Base-by-base conservation (phyloP, 1,140 invertebrate species). In the Trichoplusia ni region DNA sequence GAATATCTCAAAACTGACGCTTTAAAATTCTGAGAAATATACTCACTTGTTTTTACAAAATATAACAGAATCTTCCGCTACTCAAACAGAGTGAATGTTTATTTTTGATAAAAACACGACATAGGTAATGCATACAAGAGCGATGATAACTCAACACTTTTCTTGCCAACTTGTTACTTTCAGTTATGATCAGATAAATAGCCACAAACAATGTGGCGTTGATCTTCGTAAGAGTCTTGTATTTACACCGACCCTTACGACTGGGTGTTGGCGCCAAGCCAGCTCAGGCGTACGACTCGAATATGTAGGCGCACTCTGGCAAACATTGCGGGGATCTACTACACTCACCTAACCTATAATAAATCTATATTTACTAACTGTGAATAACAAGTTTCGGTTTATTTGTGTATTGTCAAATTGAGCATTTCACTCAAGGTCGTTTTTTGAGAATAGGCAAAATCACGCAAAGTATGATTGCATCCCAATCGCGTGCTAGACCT, bases 331-430 rank as follows among this genome's bases (percentile, higher is more conserved):
- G 21, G 33, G 33, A 40, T 49, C 51, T 59, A 61, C 51, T 23
- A 61, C 44, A 63, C 35, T 66, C 47, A 44, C 33, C 46, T n/a
- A n/a, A 19, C 29, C 42, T 47, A 54, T 64, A 60, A 65, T 71
- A 68, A 68, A 71, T 64, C 56, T 70, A 67, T 62, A 70, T 69
- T 64, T 66, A 68, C 61, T 37, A 58, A 42, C 44, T 51, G 54
- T 9, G 19, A 56, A 60, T 58, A 59, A 56, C 38, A 46, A 42
- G 13, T 47, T 29, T 46, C 14, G n/a, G 35, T 61, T 51, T 65
- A 58, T 58, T 62, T 51, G 40, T 27, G n/a, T n/a, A n/a, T n/a
- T n/a, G n/a, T n/a, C n/a, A n/a, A n/a, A n/a, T n/a, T n/a, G n/a
- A n/a, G n/a, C n/a, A n/a, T n/a, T n/a, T n/a, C n/a, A n/a, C n/a